Conservation (phyloP, 1,140 invertebrate genomes). For the Anagrus nilaparvatae region DNA sequence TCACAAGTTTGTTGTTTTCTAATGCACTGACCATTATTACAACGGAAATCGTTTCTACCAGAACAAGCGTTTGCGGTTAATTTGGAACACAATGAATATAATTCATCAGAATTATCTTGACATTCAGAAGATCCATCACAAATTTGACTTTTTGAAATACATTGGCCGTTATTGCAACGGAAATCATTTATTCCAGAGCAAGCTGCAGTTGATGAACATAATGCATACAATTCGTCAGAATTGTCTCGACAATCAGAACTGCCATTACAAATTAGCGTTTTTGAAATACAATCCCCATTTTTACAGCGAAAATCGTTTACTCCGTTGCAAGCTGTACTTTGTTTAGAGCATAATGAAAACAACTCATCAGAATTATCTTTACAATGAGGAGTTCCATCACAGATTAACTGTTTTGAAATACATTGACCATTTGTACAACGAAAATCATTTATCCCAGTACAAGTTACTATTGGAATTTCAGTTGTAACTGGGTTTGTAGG, state of each 20-base stretch:
- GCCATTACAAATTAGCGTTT: conserved; percentile 46
- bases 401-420: conserved; percentile 28
- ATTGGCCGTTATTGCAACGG: conserved; percentile 31
- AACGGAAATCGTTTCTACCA: conserved; percentile 40
- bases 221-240: conserved; percentile 52
- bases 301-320: conserved; percentile 44
- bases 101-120: conserved; percentile 50
- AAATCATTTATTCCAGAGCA: conserved; percentile 37
- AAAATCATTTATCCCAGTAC: no score
- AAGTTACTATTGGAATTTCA: no score
- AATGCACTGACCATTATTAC: conserved; percentile 52
- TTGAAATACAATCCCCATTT: conserved; percentile 50
- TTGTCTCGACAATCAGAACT: conserved; percentile 52
- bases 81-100: conserved; percentile 38
- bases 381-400: conserved; percentile 47
- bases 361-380: conserved; percentile 51
- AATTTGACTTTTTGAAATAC: conserved; percentile 25
- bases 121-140: conserved; percentile 50
- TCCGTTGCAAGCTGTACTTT: conserved; percentile 37
- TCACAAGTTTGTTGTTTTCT: conserved; percentile 45
- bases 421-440: conserved; percentile 33
- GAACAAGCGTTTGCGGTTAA: conserved; percentile 38
- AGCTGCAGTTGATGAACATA: conserved; percentile 40
- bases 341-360: conserved; percentile 33
- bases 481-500: conserved; percentile 35